Evolutionary conservation across 2,888 invertebrate species (phyloP), one percentile per base, ranked within the genome.

Genomic region (Dolichopus griseipennis): DNA sequence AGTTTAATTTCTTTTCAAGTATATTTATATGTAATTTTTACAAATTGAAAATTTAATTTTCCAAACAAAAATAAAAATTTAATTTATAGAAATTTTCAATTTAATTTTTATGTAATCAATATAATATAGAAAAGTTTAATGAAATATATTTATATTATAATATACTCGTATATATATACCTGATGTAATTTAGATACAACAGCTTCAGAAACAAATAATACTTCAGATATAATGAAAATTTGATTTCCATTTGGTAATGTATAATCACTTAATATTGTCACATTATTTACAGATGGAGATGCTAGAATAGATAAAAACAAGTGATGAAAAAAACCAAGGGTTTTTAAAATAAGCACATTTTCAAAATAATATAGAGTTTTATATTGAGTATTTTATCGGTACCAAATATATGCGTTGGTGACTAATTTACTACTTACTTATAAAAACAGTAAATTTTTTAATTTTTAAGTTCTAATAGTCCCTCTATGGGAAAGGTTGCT

Each of bases 221-320:
- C 86, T 78, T 87, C 87, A 15, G 85, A 84, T 71, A 81, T 82
- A 69, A 87, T 83, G 74, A 87, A 86, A 79, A 87, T 85, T 71
- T 87, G 85, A 79, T 87, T 87, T 72, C 87, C 87, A 76, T 84
- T 84, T 66, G 84, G 79, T 64, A 87, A 83, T n/a, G 86, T 85
- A 75, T 85, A 86, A 62, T 86, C 86, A 74, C 85, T 84, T 70
- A 86, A 83, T 66, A 87, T 83, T 71, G 84, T 79, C 6, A 85
- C 86, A 71, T 86, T 86, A 76, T 87, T 87, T 66, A 86, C 85
- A 61, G 83, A 83, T 70, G 86, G 78, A 65, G 78, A 77, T 61
- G 84, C 85, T 85, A 75, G 43, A 78, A 79, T 43, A 63, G 66
- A 68, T 1, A 15, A 33, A 61, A 67, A 41, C 27, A 61, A 20